Evolutionary conservation across 2,888 invertebrate genomes (phyloP), one percentile per base, ranked within the genome.

Genomic region (Drosophila greeni): DNA sequence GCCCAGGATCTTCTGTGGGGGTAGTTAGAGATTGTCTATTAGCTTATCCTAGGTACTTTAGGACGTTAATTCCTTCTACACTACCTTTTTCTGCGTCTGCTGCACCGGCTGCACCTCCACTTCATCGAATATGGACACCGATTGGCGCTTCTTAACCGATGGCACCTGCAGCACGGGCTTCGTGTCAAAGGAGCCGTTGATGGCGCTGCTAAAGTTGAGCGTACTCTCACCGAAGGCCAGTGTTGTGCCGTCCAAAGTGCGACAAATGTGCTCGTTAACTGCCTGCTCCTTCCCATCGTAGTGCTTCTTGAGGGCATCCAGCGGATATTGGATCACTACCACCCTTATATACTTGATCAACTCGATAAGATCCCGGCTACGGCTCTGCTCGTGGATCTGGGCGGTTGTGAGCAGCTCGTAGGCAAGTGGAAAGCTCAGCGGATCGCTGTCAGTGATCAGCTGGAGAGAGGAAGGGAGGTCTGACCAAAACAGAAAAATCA

Each of bases 51-150:
- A 8, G 23, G 12, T 2, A 24, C 5, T 14, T 8, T 16, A 6
- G 2, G 9, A 11, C 2, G 0, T 18, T 18, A 18, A 3, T 16
- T 16, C n/a, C 3, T 8, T 16, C 9, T 36, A 16, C 8, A 7
- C 9, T 23, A 86, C 87, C 73, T 76, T 85, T 29, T 64, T 67
- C 31, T 70, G 64, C n/a, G 65, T 61, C 14, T 72, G 71, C 36
- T 84, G 79, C 34, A 80, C 74, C 0, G 73, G 72, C 39, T 73
- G 66, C 34, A 86, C 76, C 26, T 83, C 76, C 2, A 87, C 74
- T 18, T 87, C 82, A 53, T 89, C 89, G 53, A 89, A 89, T 52
- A 89, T 75, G 9, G 88, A 88, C 0, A 89, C 85, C 0, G 89
- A 88, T 16, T 86, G 80, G 3, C 87, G 83, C 24, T 83, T 70